Base-by-base conservation (phyloP, 2,888 invertebrate genomes). In the Hirudinaria manillensis region DNA sequence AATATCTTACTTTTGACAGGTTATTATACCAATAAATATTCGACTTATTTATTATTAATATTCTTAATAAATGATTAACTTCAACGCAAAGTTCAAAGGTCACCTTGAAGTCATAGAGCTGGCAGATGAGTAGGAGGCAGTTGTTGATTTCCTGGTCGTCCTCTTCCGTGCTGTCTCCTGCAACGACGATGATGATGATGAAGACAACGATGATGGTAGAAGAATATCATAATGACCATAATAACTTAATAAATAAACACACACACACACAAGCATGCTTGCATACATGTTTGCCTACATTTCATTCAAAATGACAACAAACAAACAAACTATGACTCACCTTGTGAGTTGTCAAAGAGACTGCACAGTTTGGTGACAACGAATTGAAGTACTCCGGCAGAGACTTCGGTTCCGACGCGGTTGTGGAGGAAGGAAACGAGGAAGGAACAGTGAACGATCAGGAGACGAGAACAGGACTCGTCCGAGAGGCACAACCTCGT, bases 51-150 rank as follows among this genome's bases (percentile, higher is more conserved):
- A 6, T 36, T 36, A 36, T 36, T 45, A 45, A 45, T 45, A 3
- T 1, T 2, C 16, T 1, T 6, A 3, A 45, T 7, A 6, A 10
- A 45, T 45, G 16, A 45, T 10, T 16, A 16, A 16, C 45, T 6
- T 10, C 16, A 45, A 45, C 10, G 13, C 3, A 2, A 16, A 45
- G 3, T 3, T 45, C 45, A 45, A 45, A 45, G 45, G 10, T 34
- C 68, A 68, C 68, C 36, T 68, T 68, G 68, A 34, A 68, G 32
- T 68, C 68, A 21, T 68, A 68, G 13, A 68, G 36, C 27, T 68
- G 68, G 68, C 68, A 68, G 36, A 68, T 24, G 36, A 68, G n/a
- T 13, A 68, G 29, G 19, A 68, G 68, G 36, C 68, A 68, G 36
- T 68, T 68, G 68, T 68, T 68, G 21, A 68, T 68, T 32, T 68